These are phyloP conservation scores for Ictalurus furcatus DNA, from an alignment of 2,113 vertebrate genomes.

Conservation along the genomic window DNA sequence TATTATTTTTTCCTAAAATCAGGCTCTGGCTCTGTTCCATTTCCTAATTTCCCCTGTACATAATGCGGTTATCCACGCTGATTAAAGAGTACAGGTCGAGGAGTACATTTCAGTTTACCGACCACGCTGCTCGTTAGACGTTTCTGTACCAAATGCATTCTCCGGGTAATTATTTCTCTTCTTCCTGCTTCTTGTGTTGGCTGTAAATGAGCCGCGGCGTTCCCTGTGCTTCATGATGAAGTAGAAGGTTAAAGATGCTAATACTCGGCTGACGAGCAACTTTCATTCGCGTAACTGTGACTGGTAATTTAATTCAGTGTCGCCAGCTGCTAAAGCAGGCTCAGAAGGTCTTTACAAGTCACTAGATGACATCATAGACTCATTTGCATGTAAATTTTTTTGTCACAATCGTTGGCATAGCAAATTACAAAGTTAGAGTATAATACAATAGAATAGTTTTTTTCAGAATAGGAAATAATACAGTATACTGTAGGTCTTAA, in stretches of 20 bases:
- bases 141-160: not conserved
- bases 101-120: slow-evolving; percentile 3
- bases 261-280: not conserved
- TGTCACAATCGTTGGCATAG: not conserved
- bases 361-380: not conserved
- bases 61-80: slow-evolving; percentile 24
- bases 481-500: not conserved
- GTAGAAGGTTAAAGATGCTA: not conserved
- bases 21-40: not conserved
- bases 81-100: slow-evolving; percentile 29
- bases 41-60: not conserved
- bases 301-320: not conserved
- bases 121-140: not conserved
- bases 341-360: not conserved
- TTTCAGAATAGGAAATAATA: not conserved
- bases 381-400: not conserved
- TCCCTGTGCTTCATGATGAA: not conserved
- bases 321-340: not conserved
- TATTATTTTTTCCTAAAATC: not conserved
- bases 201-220: not conserved
- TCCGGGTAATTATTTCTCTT: not conserved
- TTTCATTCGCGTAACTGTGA: not conserved
- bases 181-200: not conserved
- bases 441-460: not conserved
- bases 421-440: not conserved